Conservation (phyloP, 2,888 invertebrate species). For the Pseudococcus jackbeardsleyi region DNA sequence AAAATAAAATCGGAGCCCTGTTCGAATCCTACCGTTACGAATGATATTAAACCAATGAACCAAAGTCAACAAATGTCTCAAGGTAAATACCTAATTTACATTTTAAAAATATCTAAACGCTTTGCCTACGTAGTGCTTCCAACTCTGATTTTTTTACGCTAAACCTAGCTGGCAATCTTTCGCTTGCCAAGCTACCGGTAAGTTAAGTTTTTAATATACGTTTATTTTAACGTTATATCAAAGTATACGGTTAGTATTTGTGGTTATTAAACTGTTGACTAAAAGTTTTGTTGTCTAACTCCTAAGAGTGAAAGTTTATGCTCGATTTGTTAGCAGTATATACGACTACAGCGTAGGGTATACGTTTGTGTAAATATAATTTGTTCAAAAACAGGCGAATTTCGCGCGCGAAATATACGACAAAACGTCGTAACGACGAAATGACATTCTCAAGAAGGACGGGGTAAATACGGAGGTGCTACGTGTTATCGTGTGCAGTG, state of each 20-base stretch:
- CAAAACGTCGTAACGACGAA: constrained; percentile 49
- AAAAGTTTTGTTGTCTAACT: constrained; percentile 39
- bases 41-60: constrained; percentile 37
- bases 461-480: neutral
- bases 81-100: constrained; percentile 45
- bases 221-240: constrained; percentile 28
- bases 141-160: neutral
- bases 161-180: neutral
- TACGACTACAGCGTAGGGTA: neutral
- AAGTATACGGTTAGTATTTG: constrained; percentile 52
- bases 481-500: constrained; percentile 26
- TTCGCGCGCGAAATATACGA: constrained; percentile 31
- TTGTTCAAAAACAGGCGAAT: constrained; percentile 52
- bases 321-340: constrained; percentile 35
- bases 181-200: constrained; percentile 6
- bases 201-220: constrained; percentile 13
- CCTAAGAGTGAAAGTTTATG: constrained; percentile 28
- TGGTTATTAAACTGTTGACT: constrained; percentile 36
- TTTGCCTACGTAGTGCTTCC: neutral
- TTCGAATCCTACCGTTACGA: neutral
- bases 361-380: constrained; percentile 36
- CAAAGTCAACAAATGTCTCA: constrained; percentile 45
- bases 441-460: constrained; percentile 53
- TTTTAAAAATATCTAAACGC: neutral
- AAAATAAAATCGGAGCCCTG: constrained; percentile 71